Percentiles rank a stretch among this genome's conserved stretches.
phyloP scores from a whole-genome alignment of 1,140 invertebrate species.

The Pteromalus puparum region DNA sequence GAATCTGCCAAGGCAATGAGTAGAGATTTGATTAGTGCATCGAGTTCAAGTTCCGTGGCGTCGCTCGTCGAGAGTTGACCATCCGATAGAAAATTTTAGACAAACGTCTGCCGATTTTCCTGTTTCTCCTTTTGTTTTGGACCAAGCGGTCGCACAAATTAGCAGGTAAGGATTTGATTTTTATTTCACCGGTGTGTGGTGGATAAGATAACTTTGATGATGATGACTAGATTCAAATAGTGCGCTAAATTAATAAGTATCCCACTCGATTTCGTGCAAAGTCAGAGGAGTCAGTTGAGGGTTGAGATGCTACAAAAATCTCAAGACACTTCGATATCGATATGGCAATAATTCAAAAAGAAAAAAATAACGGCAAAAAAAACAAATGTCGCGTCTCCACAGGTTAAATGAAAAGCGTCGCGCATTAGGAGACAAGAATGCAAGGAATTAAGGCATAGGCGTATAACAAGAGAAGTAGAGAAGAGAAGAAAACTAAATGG shows the following conservation, averaged over 20 bases:
- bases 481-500: conserved; percentile 17
- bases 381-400: too few relatives aligned
- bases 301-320: too few relatives aligned
- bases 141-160: neutral
- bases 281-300: too few relatives aligned
- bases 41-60: too few relatives aligned
- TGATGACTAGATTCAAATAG: too few relatives aligned
- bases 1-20: conserved; percentile 19
- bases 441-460: neutral
- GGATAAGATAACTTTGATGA: too few relatives aligned
- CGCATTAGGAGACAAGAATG: too few relatives aligned
- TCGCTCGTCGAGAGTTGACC: neutral
- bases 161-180: neutral
- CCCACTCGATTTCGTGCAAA: too few relatives aligned
- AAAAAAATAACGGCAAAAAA: too few relatives aligned
- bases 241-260: too few relatives aligned
- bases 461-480: neutral
- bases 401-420: neutral
- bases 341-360: too few relatives aligned
- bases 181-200: neutral
- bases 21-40: neutral
- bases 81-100: neutral
- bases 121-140: neutral
- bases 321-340: too few relatives aligned
- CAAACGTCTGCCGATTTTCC: neutral